phyloP scores from a whole-genome alignment of 2,797 vertebrate genomes.

The Clarias laeviceps region DNA sequence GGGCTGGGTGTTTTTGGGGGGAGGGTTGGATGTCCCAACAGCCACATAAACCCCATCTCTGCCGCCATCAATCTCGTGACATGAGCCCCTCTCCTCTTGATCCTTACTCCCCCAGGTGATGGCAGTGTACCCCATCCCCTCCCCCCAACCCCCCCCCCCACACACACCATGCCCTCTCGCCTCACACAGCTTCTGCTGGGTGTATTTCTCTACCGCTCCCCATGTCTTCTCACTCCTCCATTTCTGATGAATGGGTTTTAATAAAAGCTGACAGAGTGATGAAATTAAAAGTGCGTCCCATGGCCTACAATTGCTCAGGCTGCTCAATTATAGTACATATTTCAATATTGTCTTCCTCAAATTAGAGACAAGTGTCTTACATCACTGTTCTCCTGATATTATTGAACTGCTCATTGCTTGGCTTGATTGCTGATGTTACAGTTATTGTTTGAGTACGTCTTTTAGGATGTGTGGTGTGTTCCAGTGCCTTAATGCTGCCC shows the following conservation, averaged over 20 bases:
- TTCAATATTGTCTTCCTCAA: slow-evolving; percentile 62
- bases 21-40: slow-evolving; percentile 60
- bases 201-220: slow-evolving; percentile 51
- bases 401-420: slow-evolving; percentile 65
- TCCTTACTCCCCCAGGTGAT: slow-evolving; percentile 44
- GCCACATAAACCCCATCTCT: slow-evolving; percentile 68
- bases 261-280: slow-evolving; percentile 82
- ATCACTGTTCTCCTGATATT: slow-evolving; percentile 66
- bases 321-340: slow-evolving; percentile 73
- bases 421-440: slow-evolving; percentile 42
- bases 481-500: slow-evolving; percentile 67
- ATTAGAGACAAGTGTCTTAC: slow-evolving; percentile 63
- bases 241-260: slow-evolving; percentile 82
- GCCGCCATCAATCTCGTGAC: slow-evolving; percentile 76
- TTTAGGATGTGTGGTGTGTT: slow-evolving; percentile 58
- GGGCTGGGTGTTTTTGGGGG: slow-evolving; percentile 57
- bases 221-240: slow-evolving; percentile 61
- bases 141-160: slow-evolving; percentile 49
- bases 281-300: slow-evolving; percentile 81
- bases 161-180: slow-evolving; percentile 54
- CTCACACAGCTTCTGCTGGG: slow-evolving; percentile 46
- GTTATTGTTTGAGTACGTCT: slow-evolving; percentile 56
- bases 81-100: slow-evolving; percentile 61
- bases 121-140: slow-evolving; percentile 32
- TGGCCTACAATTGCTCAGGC: slow-evolving; percentile 71